A percentile compares a stretch with the other conserved stretches of the same genome.
Evolutionary conservation across 2,888 invertebrate genomes (phyloP).

Genomic region (Netelia fuscicornis): DNA sequence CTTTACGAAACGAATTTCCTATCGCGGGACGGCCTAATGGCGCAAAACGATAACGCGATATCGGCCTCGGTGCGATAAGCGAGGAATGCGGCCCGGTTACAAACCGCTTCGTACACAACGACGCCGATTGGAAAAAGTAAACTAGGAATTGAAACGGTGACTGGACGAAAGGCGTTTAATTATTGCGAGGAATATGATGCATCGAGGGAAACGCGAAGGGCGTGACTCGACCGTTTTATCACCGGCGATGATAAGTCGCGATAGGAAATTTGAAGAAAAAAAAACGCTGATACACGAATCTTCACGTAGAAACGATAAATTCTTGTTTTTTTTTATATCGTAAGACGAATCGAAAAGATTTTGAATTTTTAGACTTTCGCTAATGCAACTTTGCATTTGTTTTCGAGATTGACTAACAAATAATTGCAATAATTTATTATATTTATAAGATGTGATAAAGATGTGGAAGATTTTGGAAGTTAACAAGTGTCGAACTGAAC

Average conservation of each 20-base stretch:
- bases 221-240: slow-evolving; percentile 47
- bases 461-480: too few relatives aligned
- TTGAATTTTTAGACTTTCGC: too few relatives aligned
- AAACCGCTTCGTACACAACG: not conserved
- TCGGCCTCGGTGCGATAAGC: not conserved
- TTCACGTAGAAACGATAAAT: not conserved
- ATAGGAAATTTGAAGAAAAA: slow-evolving; percentile 11
- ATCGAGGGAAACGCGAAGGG: slow-evolving; percentile 16
- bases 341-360: too few relatives aligned
- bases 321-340: not conserved
- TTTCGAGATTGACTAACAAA: too few relatives aligned
- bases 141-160: not conserved
- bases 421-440: too few relatives aligned
- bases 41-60: not conserved
- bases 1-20: not conserved
- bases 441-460: too few relatives aligned
- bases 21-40: not conserved
- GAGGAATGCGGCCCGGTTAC: not conserved
- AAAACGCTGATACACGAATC: not conserved
- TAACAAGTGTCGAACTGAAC: too few relatives aligned
- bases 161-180: slow-evolving; percentile 38
- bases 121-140: not conserved
- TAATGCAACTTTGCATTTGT: too few relatives aligned
- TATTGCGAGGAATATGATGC: slow-evolving; percentile 39
- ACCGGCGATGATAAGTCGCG: slow-evolving; percentile 45